Base-by-base conservation (phyloP, 2,797 vertebrate species). In the Coccyzus lansbergi region DNA sequence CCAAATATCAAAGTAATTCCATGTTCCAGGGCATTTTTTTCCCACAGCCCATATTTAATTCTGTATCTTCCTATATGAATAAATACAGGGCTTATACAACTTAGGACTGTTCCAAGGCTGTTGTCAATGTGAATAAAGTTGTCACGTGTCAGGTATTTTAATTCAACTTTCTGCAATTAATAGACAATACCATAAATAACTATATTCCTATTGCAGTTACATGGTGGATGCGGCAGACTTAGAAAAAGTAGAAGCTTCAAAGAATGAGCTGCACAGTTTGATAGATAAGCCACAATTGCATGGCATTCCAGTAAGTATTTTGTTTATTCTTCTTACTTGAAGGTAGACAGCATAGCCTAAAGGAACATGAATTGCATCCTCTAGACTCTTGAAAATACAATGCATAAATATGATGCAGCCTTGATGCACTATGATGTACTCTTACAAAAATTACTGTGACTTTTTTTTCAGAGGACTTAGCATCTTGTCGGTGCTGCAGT, bases 211-310 rank as follows among this genome's bases (percentile, higher is more conserved):
- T 95, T 96, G 74, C 94, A 98, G 97, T 84, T 98, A 98, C 85
- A 98, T 98, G 97, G 97, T 98, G 88, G 97, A 98, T 96, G 97
- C 97, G 79, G 97, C 97, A 93, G 97, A 98, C 92, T 63, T 97
- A 77, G 97, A 97, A 92, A 98, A 98, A 96, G 97, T 97, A 80
- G 97, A 98, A 97, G 97, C 97, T 76, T 98, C 97, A 87, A 97
- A 97, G 94, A 97, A 98, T 67, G 97, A 98, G 80, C 96, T 98
- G 28, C 97, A 98, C 90, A 98, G 96, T 90, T 96, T 98, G 91
- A 97, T 98, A 95, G 97, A 97, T 90, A 97, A 97, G 36, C 97
- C 97, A 62, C 97, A 97, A 74, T 83, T 97, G 77, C 97, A 98
- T 95, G 97, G 97, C 82, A 97, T 97, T 90, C 97, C 97, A 51